These are phyloP conservation scores for pig (Sus scrofa) DNA, from an alignment of 2,113 vertebrate species.

Conservation along the genomic window T2T-Sscrofa CM000818.6:97355501-97356000, in stretches of 20 bases:
- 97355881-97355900: conserved; percentile 45
- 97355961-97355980: conserved; percentile 43
- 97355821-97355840: not conserved
- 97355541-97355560: not conserved
- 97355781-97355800: conserved; percentile 11
- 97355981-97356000: not conserved
- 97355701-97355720: not conserved
- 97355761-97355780: not conserved
- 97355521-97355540: conserved; percentile 34
- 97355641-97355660: not conserved
- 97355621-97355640: not conserved
- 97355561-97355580: not conserved
- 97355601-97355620: conserved; percentile 46
- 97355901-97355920: conserved; percentile 2
- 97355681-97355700: conserved; percentile 51
- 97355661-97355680: not conserved
- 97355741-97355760: not conserved
- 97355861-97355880: not conserved
- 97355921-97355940: conserved; percentile 50
- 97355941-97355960: conserved; percentile 63
- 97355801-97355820: conserved; percentile 59
- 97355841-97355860: conserved; percentile 48
- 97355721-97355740: not conserved
- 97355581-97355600: not conserved
- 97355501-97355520: not conserved